phyloP scores from a whole-genome alignment of 2,888 invertebrate genomes.

The Erebia ligea region DNA sequence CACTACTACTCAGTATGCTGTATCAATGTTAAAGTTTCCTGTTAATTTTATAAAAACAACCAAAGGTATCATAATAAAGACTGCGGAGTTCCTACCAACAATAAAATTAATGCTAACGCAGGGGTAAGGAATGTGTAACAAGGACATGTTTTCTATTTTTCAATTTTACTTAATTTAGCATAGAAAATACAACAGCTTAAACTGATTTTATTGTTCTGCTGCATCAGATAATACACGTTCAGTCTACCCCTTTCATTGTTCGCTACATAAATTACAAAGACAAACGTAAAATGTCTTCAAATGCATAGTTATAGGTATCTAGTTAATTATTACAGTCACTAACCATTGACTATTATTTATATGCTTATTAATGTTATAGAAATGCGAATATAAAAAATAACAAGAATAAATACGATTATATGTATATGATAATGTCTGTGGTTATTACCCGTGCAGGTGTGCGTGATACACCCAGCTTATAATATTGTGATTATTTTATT shows the following conservation, averaged over 20 bases:
- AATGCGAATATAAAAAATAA: constrained; percentile 29
- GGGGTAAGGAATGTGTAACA: no score
- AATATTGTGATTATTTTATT: constrained; percentile 12
- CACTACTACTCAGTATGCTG: background rate
- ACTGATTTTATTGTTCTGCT: background rate
- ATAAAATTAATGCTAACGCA: no score
- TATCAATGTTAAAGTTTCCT: background rate
- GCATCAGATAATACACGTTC: no score
- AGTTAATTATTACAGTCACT: background rate
- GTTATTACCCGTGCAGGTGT: constrained; percentile 41
- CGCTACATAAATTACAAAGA: no score
- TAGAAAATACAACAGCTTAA: background rate
- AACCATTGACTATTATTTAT: constrained; percentile 28
- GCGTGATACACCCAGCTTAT: constrained; percentile 31
- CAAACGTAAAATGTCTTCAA: background rate
- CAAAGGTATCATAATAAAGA: background rate
- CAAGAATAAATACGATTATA: constrained; percentile 5
- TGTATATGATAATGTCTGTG: constrained; percentile 24
- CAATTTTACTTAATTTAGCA: background rate
- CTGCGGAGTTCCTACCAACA: no score
- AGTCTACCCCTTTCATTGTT: no score
- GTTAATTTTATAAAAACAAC: background rate
- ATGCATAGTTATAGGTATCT: background rate
- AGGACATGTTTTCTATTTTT: no score
- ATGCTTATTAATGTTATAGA: constrained; percentile 25